Evolutionary conservation across 2,797 vertebrate genomes (phyloP), one percentile per base, ranked within the genome.

Genomic region (Cetoscarus ocellatus): DNA sequence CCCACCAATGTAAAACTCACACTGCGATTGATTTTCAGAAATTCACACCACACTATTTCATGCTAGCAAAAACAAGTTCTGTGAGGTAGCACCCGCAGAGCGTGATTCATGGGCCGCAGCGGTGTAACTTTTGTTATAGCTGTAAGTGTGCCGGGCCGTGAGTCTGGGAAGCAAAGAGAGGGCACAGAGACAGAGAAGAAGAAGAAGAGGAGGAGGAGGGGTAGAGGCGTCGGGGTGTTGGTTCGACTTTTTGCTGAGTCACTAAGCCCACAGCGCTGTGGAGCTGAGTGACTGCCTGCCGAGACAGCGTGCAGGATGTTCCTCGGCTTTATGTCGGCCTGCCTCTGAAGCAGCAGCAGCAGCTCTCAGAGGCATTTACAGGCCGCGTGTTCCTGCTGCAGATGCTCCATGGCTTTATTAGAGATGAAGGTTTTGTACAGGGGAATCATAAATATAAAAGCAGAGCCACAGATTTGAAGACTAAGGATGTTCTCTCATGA

Each of bases 171-270:
- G 50, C 58, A 66, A 62, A 38, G 66, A 50, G 74, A 60, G 80
- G 76, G 62, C 50, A 70, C 49, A 2, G 55, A 40, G 45, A 40
- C 43, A 40, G 50, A 64, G 53, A 55, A 59, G 59, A 44, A 7
- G 49, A 18, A 35, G 12, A 14, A 7, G 40, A 1, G 17, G 19
- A 27, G 7, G 19, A 19, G 48, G 19, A 7, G 50, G 3, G 1
- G 50, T 35, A 27, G 50, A 1, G 27, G 51, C 0, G 34, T 7
- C 0, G 34, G 51, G 1, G 7, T 49, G 5, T 39, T 15, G 51
- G 36, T 7, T 10, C 54, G 69, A 77, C 66, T 80, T 86, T 27
- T 63, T 81, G 86, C 82, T 87, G 85, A 89, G 84, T 91, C 88
- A 89, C 80, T 79, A 53, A 76, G 65, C 80, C 75, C 61, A 17